These are phyloP conservation scores for Procambarus virginalis DNA, from an alignment of 1,140 invertebrate genomes.

Conservation along the genomic window DNA sequence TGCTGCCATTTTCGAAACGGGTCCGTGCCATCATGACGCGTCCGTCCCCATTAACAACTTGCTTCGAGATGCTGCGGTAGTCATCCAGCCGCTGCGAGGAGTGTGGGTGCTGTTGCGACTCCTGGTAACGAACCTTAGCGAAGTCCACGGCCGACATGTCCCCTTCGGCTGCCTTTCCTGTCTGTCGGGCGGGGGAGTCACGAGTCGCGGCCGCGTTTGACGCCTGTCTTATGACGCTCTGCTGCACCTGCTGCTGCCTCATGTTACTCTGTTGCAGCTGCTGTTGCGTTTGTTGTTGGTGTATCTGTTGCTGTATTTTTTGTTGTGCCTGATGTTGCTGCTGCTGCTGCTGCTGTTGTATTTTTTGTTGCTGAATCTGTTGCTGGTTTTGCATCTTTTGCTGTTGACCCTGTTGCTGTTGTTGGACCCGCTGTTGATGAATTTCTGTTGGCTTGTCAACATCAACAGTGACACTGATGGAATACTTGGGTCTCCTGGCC, in stretches of 20 bases:
- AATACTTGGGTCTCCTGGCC: slow-evolving; percentile 50
- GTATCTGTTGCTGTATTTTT: slow-evolving; percentile 42
- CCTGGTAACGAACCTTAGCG: slow-evolving; percentile 81
- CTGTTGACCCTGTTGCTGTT: slow-evolving; percentile 12
- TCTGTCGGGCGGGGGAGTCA: slow-evolving; percentile 5
- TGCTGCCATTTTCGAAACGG: slow-evolving; percentile 72
- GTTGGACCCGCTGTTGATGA: slow-evolving; percentile 32
- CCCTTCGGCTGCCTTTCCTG: slow-evolving; percentile 75
- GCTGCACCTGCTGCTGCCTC: slow-evolving; percentile 42
- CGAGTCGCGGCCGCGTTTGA: not conserved
- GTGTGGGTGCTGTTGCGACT: slow-evolving; percentile 76
- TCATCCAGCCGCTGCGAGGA: slow-evolving; percentile 77
- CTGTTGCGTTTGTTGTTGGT: slow-evolving; percentile 50
- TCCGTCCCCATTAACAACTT: slow-evolving; percentile 74
- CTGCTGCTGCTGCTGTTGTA: slow-evolving; percentile 33
- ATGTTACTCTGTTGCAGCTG: slow-evolving; percentile 34
- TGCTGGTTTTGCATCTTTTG: slow-evolving; percentile 8
- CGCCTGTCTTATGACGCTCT: slow-evolving; percentile 21
- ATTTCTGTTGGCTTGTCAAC: slow-evolving; percentile 69
- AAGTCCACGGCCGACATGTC: slow-evolving; percentile 79
- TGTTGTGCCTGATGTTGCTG: slow-evolving; percentile 53
- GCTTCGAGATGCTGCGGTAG: slow-evolving; percentile 75
- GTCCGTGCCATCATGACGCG: slow-evolving; percentile 72
- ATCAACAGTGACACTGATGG: slow-evolving; percentile 69
- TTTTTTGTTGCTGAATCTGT: slow-evolving; percentile 26